Percentiles rank a stretch among this genome's conserved stretches.
phyloP scores from a whole-genome alignment of 2,113 vertebrate genomes.

The Trematocara zebra region DNA sequence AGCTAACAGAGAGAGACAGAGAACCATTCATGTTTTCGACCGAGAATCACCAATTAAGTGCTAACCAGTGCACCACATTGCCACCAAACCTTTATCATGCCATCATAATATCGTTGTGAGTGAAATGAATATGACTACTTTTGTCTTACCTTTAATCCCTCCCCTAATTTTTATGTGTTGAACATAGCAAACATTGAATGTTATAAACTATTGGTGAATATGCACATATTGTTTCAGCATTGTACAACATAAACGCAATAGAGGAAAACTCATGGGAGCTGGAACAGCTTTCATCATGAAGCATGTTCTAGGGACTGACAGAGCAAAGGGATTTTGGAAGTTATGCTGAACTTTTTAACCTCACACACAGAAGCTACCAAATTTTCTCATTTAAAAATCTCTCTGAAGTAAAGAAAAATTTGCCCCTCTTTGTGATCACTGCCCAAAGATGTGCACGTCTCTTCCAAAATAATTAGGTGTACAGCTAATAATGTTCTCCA shows the following conservation, averaged over 20 bases:
- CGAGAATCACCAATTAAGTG: background rate
- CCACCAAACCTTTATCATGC: background rate
- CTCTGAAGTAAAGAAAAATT: background rate
- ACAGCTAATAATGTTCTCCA: background rate
- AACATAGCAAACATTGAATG: background rate
- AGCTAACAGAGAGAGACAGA: background rate
- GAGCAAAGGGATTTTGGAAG: background rate
- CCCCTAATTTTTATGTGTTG: background rate
- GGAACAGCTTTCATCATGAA: background rate
- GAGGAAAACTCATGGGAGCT: background rate
- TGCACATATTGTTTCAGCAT: background rate
- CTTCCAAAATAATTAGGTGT: conserved; percentile 11
- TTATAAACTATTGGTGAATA: background rate
- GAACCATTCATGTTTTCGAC: background rate
- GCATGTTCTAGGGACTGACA: background rate
- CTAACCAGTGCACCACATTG: background rate
- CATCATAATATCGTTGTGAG: background rate
- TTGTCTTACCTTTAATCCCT: background rate
- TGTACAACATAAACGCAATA: background rate
- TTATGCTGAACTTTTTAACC: background rate
- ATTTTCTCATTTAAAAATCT: background rate
- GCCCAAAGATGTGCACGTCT: background rate
- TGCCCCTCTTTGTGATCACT: background rate
- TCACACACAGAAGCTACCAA: background rate
- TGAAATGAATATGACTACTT: background rate